Evolutionary conservation across 2,113 vertebrate species (phyloP).

Genomic region (Machaerirhynchus nigripectus): DNA sequence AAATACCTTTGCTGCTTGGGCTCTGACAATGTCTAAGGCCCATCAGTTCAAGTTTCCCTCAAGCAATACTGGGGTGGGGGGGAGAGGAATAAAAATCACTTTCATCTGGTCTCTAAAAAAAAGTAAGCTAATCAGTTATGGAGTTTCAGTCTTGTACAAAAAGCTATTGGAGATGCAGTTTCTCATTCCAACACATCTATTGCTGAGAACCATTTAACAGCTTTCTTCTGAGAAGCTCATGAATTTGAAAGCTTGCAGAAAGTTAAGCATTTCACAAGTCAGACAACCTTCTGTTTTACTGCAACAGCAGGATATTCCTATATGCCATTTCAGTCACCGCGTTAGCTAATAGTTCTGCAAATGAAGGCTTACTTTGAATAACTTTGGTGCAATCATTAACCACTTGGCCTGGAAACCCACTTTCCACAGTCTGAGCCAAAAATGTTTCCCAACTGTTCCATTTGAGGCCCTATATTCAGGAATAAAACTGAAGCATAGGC

Average conservation of each 20-base stretch:
- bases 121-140: not conserved
- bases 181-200: not conserved
- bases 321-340: not conserved
- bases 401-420: constrained; percentile 49
- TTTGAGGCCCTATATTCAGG: constrained; percentile 42
- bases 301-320: constrained; percentile 41
- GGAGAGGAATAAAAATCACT: not conserved
- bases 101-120: not conserved
- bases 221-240: not conserved
- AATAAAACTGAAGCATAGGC: constrained; percentile 30
- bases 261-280: not conserved
- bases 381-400: constrained; percentile 56
- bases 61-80: not conserved
- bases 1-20: not conserved
- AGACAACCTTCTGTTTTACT: constrained; percentile 5
- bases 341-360: constrained; percentile 43
- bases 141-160: not conserved
- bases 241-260: constrained; percentile 18
- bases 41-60: not conserved
- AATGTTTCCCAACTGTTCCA: constrained; percentile 53
- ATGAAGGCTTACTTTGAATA: constrained; percentile 50
- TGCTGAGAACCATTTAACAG: not conserved
- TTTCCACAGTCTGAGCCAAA: constrained; percentile 55
- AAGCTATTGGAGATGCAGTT: not conserved
- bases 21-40: not conserved